Percentiles rank a stretch among this genome's conserved stretches.
phyloP scores from a whole-genome alignment of 2,888 invertebrate species.

The Aproaerema taeniolella region DNA sequence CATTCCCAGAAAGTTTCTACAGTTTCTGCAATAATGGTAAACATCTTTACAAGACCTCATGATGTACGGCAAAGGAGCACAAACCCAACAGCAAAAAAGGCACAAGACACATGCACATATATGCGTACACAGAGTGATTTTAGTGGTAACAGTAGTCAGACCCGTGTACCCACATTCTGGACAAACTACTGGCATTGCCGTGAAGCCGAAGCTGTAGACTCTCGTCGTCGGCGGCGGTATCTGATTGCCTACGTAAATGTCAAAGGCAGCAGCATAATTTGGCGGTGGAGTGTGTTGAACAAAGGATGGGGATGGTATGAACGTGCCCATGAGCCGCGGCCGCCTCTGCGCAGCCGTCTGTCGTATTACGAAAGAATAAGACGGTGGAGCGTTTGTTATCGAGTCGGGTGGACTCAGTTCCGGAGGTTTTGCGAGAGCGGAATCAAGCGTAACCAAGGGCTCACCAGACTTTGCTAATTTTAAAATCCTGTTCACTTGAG shows the following conservation, averaged over 20 bases:
- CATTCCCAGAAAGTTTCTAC: conserved; percentile 56
- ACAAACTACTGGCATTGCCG: conserved; percentile 51
- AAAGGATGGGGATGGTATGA: conserved; percentile 64
- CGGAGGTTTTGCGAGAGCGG: conserved; percentile 24
- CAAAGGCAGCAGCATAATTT: conserved; percentile 61
- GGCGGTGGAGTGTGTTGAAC: conserved; percentile 62
- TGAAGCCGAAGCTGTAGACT: conserved; percentile 50
- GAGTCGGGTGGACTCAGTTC: conserved; percentile 56
- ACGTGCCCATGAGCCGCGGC: conserved; percentile 61
- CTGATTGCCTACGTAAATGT: conserved; percentile 56
- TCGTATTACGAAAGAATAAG: conserved; percentile 62
- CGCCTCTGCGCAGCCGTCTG: conserved; percentile 53
- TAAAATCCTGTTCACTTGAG: conserved; percentile 8
- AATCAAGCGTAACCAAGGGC: no score
- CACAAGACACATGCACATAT: conserved; percentile 56
- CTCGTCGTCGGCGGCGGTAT: conserved; percentile 40
- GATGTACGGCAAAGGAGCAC: conserved; percentile 61
- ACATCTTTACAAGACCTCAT: conserved; percentile 67
- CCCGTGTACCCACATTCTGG: conserved; percentile 60
- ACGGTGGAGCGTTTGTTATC: conserved; percentile 59
- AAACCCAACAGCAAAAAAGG: conserved; percentile 65
- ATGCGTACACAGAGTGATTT: conserved; percentile 61
- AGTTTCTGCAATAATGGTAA: conserved; percentile 65
- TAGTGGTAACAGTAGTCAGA: conserved; percentile 45
- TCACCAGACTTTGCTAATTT: no score